These are phyloP conservation scores for Pterocles orientalis DNA, from an alignment of 2,113 vertebrate species.

Conservation along the genomic window DNA sequence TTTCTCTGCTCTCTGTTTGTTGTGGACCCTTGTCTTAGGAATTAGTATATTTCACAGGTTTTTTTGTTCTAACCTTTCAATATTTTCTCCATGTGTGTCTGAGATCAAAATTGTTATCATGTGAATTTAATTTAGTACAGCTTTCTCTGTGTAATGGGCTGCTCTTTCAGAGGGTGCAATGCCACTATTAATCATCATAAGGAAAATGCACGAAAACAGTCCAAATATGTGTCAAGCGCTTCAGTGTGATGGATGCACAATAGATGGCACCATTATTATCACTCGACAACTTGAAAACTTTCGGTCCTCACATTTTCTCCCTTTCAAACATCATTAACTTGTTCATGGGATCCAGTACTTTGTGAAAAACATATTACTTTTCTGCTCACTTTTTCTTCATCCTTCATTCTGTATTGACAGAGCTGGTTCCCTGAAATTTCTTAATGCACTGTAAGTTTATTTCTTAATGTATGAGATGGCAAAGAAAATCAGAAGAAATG, in stretches of 20 bases:
- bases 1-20: background rate
- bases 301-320: conserved; percentile 24
- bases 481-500: conserved; percentile 33
- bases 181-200: conserved; percentile 52
- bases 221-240: conserved; percentile 1
- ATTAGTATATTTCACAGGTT: background rate
- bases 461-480: background rate
- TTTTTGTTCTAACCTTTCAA: background rate
- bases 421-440: conserved; percentile 20
- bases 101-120: conserved; percentile 14
- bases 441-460: background rate
- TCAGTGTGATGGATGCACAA: conserved; percentile 47
- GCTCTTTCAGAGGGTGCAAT: background rate
- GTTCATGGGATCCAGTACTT: conserved; percentile 30
- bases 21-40: background rate
- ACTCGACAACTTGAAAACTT: conserved; percentile 48
- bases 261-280: conserved; percentile 22
- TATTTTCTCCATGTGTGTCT: background rate
- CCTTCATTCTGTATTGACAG: conserved; percentile 4
- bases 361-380: conserved; percentile 31
- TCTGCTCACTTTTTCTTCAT: conserved; percentile 38
- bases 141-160: background rate
- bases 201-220: conserved; percentile 19
- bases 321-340: conserved; percentile 32
- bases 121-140: conserved; percentile 2